A percentile compares a stretch with the other conserved stretches of the same genome.
These are phyloP conservation scores for Saccopteryx leptura DNA, from an alignment of 2,113 vertebrate genomes.

Conservation along the genomic window DNA sequence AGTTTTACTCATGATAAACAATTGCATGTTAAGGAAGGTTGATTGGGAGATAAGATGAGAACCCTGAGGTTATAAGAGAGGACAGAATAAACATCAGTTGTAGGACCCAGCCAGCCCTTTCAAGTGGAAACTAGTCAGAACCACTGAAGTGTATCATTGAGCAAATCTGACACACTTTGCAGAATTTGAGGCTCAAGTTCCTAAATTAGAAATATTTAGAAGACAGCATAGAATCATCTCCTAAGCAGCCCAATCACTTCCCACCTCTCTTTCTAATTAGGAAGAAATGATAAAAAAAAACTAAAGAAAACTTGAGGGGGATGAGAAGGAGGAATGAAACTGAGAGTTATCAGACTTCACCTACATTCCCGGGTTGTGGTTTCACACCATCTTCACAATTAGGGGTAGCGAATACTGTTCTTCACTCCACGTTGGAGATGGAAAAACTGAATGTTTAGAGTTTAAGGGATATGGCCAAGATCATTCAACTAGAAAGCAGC, in stretches of 20 bases:
- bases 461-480: neutral
- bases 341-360: neutral
- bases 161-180: neutral
- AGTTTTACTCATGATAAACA: neutral
- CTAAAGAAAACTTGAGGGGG: neutral
- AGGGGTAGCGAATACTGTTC: neutral
- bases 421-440: neutral
- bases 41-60: neutral
- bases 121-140: neutral
- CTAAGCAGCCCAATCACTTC: neutral
- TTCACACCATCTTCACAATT: neutral
- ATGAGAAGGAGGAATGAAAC: neutral
- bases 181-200: neutral
- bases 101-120: neutral
- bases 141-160: neutral
- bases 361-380: neutral
- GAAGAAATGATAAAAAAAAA: neutral
- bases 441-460: neutral
- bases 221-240: neutral
- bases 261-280: neutral
- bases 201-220: constrained; percentile 7
- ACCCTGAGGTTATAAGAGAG: neutral
- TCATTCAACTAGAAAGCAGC: neutral
- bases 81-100: neutral
- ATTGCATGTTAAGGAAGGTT: neutral